Conservation (phyloP, 1,140 invertebrate genomes). For the Meloidogyne floridensis region DNA sequence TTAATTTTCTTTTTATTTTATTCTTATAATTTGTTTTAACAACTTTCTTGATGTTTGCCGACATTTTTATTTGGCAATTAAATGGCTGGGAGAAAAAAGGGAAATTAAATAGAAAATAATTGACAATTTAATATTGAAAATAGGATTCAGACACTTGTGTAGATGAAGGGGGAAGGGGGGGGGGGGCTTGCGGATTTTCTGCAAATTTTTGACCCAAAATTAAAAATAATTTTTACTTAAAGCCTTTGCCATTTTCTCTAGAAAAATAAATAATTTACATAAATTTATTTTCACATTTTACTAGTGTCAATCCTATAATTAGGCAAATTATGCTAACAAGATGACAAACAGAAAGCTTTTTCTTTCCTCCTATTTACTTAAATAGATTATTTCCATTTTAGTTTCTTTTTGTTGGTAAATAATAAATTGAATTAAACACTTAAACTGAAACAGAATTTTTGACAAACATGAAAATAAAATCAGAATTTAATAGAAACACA, state of each 20-base stretch:
- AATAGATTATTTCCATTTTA: not conserved
- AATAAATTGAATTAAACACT: not conserved
- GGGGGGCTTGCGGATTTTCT: too few species aligned
- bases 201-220: too few species aligned
- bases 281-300: not conserved
- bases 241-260: not conserved
- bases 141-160: too few species aligned
- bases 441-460: not conserved
- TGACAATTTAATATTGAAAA: not conserved
- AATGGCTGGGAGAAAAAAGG: not conserved
- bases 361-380: not conserved
- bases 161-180: too few species aligned
- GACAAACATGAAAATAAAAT: too few species aligned
- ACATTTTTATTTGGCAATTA: conserved; percentile 16
- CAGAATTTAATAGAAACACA: too few species aligned
- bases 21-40: not conserved
- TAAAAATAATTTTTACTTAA: conserved; percentile 4
- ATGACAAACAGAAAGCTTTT: conserved; percentile 3
- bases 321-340: not conserved
- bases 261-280: not conserved
- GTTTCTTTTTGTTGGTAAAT: not conserved
- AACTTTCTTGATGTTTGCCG: not conserved
- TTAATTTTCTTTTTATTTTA: not conserved
- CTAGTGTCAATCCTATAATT: not conserved
- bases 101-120: not conserved